Conservation (phyloP, 1,140 invertebrate species). For the Goniozus legneri region DNA sequence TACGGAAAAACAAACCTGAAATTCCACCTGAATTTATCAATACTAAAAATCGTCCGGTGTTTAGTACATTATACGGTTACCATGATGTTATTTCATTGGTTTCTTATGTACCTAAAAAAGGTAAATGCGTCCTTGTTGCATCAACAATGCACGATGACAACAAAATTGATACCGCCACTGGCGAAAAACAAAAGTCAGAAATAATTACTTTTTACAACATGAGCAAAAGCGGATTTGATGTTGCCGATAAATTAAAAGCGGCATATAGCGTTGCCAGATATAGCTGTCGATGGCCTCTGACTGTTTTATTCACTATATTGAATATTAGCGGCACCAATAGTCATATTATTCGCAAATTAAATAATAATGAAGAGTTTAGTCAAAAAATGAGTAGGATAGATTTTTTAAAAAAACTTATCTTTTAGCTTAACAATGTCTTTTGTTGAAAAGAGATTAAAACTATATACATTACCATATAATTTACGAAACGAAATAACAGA, state of each 20-base stretch:
- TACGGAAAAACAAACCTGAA: conserved; percentile 43
- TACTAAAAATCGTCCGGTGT: conserved; percentile 18
- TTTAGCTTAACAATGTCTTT: too few species aligned
- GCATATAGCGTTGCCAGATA: conserved; percentile 28
- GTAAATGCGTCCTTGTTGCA: conserved; percentile 31
- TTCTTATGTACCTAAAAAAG: conserved; percentile 38
- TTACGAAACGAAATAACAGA: background rate
- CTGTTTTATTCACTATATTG: conserved; percentile 31
- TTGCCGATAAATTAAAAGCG: conserved; percentile 32
- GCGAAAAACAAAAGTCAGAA: conserved; percentile 29
- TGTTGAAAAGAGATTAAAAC: background rate
- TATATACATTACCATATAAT: background rate
- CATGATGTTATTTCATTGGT: conserved; percentile 28
- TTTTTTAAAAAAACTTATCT: background rate
- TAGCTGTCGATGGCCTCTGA: conserved; percentile 34
- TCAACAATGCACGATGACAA: conserved; percentile 34
- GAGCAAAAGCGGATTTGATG: conserved; percentile 39
- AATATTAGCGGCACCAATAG: conserved; percentile 22
- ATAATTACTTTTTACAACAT: too few species aligned
- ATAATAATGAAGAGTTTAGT: background rate
- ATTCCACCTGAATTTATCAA: conserved; percentile 32
- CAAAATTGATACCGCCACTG: conserved; percentile 25
- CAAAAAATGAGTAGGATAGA: background rate
- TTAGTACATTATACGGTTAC: conserved; percentile 28
- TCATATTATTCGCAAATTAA: conserved; percentile 13